Evolutionary conservation across 2,888 invertebrate species (phyloP).

Genomic region (Stenoptilia bipunctidactyla): DNA sequence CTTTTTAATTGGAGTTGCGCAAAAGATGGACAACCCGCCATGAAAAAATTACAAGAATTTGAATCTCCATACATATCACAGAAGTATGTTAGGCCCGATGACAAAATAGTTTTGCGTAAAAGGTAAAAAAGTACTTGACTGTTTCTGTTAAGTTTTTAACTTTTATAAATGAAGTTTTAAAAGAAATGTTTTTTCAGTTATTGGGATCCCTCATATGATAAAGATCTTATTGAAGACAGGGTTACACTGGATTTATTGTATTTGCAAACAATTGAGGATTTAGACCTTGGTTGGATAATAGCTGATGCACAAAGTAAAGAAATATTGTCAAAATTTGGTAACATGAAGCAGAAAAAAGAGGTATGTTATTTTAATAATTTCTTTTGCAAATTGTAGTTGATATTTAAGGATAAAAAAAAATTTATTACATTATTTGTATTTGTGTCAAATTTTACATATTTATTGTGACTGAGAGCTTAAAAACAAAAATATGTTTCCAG

Average conservation of each 20-base stretch:
- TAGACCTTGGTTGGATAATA: slow-evolving; percentile 88
- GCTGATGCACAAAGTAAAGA: slow-evolving; percentile 77
- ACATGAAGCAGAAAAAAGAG: slow-evolving; percentile 85
- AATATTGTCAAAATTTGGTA: slow-evolving; percentile 79
- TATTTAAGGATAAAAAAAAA: too few relatives aligned
- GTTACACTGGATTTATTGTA: slow-evolving; percentile 89
- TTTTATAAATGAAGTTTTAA: slow-evolving; percentile 5
- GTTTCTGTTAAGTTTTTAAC: background rate
- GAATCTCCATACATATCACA: slow-evolving; percentile 97
- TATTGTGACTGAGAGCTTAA: too few relatives aligned
- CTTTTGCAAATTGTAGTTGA: too few relatives aligned
- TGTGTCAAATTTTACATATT: too few relatives aligned
- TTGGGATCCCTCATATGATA: slow-evolving; percentile 90
- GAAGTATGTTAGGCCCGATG: slow-evolving; percentile 79
- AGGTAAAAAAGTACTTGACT: too few relatives aligned
- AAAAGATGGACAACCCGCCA: slow-evolving; percentile 77
- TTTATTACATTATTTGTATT: too few relatives aligned
- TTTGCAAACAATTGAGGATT: slow-evolving; percentile 87
- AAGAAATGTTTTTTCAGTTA: slow-evolving; percentile 81
- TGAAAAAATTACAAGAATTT: slow-evolving; percentile 94
- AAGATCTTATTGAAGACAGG: slow-evolving; percentile 84
- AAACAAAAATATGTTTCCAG: too few relatives aligned
- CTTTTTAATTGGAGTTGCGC: slow-evolving; percentile 84
- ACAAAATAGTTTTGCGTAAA: slow-evolving; percentile 88
- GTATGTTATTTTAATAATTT: slow-evolving; percentile 64